Evolutionary conservation across 1,140 invertebrate species (phyloP), one percentile per base, ranked within the genome.

Genomic region (Sycophaga agraensis): DNA sequence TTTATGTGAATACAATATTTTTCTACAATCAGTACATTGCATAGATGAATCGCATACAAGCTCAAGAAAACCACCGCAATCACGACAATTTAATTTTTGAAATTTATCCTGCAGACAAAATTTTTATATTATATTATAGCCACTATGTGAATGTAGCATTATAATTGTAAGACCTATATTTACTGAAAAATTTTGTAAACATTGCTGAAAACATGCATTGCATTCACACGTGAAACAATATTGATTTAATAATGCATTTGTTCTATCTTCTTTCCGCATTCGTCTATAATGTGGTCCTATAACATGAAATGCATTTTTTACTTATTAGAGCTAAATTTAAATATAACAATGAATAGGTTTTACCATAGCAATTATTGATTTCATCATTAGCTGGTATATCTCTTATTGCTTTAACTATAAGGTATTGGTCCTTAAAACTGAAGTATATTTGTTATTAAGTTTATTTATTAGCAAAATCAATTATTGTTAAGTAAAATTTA

Each of bases 281-380:
- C 86, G 76, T 53, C 84, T 82, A 48, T 82, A 87, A 70, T 90
- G 85, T 42, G 89, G 89, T 14, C 88, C 82, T 83, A 59, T 74
- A 58, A 59, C 50, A 45, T 37, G 24, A 68, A n/a, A n/a, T n/a
- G n/a, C n/a, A n/a, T n/a, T n/a, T n/a, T n/a, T n/a, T n/a, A n/a
- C n/a, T n/a, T n/a, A n/a, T n/a, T n/a, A n/a, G n/a, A n/a, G n/a
- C n/a, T n/a, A n/a, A n/a, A n/a, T n/a, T n/a, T n/a, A n/a, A n/a
- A n/a, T n/a, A n/a, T n/a, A n/a, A n/a, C n/a, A n/a, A n/a, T n/a
- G n/a, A n/a, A n/a, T n/a, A n/a, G n/a, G n/a, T 57, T 31, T 31
- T 72, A 82, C 86, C 91, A 79, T 93, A 93, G 73, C 90, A 92
- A 75, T 91, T 91, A 40, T 82, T 83, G 63, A 92, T 81, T 78